These are phyloP conservation scores for Dione juno DNA, from an alignment of 2,888 invertebrate genomes.

Conservation along the genomic window DNA sequence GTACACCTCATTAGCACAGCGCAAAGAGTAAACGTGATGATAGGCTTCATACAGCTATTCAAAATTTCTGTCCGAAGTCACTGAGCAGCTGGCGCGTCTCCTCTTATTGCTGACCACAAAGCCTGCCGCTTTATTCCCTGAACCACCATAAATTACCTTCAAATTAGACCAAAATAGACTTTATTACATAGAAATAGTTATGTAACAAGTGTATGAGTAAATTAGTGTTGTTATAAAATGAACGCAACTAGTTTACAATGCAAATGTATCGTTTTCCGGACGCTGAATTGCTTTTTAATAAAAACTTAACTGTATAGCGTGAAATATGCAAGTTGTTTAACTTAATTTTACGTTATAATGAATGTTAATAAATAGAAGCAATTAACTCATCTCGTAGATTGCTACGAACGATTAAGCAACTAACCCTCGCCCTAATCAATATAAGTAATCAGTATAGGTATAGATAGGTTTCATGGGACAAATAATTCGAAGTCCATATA, in stretches of 20 bases:
- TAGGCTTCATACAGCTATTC: constrained; percentile 70
- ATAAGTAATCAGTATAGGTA: too few species aligned
- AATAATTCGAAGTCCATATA: too few species aligned
- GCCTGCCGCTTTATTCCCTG: constrained; percentile 63
- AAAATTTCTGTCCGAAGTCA: constrained; percentile 74
- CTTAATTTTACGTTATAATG: background rate
- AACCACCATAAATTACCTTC: constrained; percentile 43
- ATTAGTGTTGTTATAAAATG: constrained; percentile 62
- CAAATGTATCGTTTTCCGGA: constrained; percentile 55
- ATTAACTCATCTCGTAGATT: too few species aligned
- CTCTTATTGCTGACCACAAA: constrained; percentile 80
- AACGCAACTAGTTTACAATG: constrained; percentile 72
- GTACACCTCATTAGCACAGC: constrained; percentile 34
- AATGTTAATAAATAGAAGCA: background rate
- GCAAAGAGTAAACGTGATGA: constrained; percentile 53
- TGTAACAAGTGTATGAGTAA: constrained; percentile 42
- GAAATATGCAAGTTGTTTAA: constrained; percentile 13
- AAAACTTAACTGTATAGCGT: constrained; percentile 11
- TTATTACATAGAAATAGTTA: constrained; percentile 46
- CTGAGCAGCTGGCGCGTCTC: constrained; percentile 74
- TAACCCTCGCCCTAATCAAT: too few species aligned
- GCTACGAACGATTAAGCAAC: too few species aligned
- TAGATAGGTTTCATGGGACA: too few species aligned
- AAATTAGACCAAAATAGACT: constrained; percentile 46
- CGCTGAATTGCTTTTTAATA: constrained; percentile 50